These are phyloP conservation scores for Drosophila suboccidentalis DNA, from an alignment of 2,888 invertebrate genomes.

Conservation along the genomic window DNA sequence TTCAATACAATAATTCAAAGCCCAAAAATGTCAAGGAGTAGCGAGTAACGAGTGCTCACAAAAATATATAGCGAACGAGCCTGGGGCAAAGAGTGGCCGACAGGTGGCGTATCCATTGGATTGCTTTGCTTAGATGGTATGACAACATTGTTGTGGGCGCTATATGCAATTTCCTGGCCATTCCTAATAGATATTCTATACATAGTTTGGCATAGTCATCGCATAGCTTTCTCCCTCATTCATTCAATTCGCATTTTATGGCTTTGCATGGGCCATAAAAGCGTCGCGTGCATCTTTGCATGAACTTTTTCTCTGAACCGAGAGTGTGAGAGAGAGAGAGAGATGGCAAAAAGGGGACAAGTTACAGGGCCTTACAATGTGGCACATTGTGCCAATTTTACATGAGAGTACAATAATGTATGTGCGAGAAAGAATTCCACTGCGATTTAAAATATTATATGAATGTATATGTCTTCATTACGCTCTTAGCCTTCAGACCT, in stretches of 20 bases:
- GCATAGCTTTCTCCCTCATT: constrained; percentile 37
- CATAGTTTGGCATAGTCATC: constrained; percentile 57
- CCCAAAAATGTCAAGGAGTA: neutral
- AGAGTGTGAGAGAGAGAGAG: neutral
- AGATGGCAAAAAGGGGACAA: constrained; percentile 3
- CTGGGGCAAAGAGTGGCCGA: constrained; percentile 15
- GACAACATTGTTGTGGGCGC: constrained; percentile 46
- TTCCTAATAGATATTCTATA: constrained; percentile 58
- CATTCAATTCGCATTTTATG: constrained; percentile 47
- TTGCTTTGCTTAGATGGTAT: constrained; percentile 10
- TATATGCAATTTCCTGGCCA: constrained; percentile 40
- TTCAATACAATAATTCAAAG: too few relatives aligned
- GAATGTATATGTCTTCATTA: constrained; percentile 27
- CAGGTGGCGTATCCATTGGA: constrained; percentile 44
- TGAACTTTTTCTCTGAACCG: constrained; percentile 17
- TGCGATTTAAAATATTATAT: constrained; percentile 11
- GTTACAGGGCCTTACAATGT: constrained; percentile 44
- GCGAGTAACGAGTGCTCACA: constrained; percentile 11
- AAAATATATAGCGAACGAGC: neutral
- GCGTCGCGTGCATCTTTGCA: constrained; percentile 61
- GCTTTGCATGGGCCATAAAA: constrained; percentile 62
- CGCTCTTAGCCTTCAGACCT: constrained; percentile 26
- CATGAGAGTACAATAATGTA: constrained; percentile 6
- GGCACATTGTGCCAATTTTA: constrained; percentile 52
- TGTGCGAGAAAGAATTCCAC: constrained; percentile 1